These are phyloP conservation scores for Aporophyla nigra DNA, from an alignment of 2,888 invertebrate genomes.

Conservation along the genomic window DNA sequence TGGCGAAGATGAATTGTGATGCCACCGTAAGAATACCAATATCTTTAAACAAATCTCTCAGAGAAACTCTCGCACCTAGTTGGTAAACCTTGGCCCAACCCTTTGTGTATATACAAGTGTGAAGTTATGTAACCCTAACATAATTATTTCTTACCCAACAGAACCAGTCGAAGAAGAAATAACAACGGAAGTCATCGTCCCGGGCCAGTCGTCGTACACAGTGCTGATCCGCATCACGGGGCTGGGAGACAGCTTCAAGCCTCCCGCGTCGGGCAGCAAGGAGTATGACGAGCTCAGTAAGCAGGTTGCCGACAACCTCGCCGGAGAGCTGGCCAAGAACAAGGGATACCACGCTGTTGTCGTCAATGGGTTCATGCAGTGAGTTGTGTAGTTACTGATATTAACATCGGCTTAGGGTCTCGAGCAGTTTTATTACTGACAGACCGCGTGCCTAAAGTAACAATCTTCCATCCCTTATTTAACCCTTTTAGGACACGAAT, in stretches of 20 bases:
- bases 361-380: constrained; percentile 94
- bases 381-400: constrained; percentile 71
- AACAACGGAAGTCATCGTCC: constrained; percentile 91
- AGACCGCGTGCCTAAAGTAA: no score
- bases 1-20: no score
- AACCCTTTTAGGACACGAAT: no score
- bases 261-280: constrained; percentile 93
- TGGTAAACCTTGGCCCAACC: no score
- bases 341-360: constrained; percentile 93
- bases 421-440: no score
- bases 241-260: constrained; percentile 94
- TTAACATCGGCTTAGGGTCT: no score
- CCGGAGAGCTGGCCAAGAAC: constrained; percentile 66
- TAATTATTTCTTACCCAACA: constrained; percentile 60
- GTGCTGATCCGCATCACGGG: constrained; percentile 94
- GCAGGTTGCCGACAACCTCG: constrained; percentile 79
- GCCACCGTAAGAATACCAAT: no score
- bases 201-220: constrained; percentile 93
- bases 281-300: constrained; percentile 94
- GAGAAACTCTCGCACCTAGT: no score
- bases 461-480: background rate
- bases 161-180: constrained; percentile 91
- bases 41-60: no score
- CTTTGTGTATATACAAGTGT: no score
- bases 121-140: no score